Evolutionary conservation across 1,140 invertebrate genomes (phyloP), one percentile per base, ranked within the genome.

Genomic region (Musca domestica): DNA sequence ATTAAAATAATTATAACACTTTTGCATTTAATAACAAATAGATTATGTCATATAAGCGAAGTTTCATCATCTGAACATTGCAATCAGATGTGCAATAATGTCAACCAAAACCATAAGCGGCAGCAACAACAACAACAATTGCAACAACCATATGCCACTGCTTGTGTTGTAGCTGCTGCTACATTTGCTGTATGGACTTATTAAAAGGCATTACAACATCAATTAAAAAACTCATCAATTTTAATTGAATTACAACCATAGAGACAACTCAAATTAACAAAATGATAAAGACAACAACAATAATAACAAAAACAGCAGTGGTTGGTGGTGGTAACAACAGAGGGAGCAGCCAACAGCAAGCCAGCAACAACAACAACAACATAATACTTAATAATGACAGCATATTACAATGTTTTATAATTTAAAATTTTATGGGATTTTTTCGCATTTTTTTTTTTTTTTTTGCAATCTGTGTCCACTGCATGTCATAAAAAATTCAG

Each of bases 201-300:
- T 61, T 61, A 61, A 20, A 61, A 17, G 56, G 56, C 56, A 61
- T 61, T 61, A 61, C 56, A 61, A 61, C 56, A 61, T 61, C 56
- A 61, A 61, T 61, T 61, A 61, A 61, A 61, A 61, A 61, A 61
- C 56, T 61, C 56, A 61, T 61, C 56, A 61, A 61, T 61, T 61
- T 61, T 61, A 61, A 61, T 61, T 61, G 56, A 61, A 61, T 61
- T 61, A 61, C 56, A 61, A 61, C 56, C 56, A 61, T 61, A 61
- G 56, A 61, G 56, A 61, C 56, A 34, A 61, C 56, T 61, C 56
- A 61, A 61, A 61, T 61, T 61, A 61, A 61, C 56, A 61, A 61
- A 41, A 61, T 61, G 34, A 61, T 61, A 17, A 61, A 61, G 19
- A 61, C n/a, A 61, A 19, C 30, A 34, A 30, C n/a, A 58, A 3